Base-by-base conservation (phyloP, 2,888 invertebrate genomes). In the Pediacus dermestoides region DNA sequence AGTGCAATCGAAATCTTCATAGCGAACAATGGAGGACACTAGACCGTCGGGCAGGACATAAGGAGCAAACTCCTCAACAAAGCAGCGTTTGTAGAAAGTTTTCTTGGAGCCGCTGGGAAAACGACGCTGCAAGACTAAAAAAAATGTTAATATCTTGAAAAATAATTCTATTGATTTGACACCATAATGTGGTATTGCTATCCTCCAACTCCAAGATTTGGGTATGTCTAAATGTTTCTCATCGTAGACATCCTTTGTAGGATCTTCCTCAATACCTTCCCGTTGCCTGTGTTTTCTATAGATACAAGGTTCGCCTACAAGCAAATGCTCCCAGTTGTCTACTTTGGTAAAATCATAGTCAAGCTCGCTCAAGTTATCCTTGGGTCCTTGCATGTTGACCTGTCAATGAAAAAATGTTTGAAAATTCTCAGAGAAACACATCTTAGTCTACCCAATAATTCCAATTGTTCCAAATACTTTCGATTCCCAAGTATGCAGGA, bases 391-490 rank as follows among this genome's bases (percentile, higher is more conserved):
- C 55, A 81, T 67, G 55, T 85, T 84, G 0, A 81, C 72, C 74
- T 74, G 44, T 26, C 45, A 42, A 36, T 12, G 26, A 36, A 7
- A 18, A 18, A 18, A 7, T 18, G 21, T 18, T 7, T 18, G 21
- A 7, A 18, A 7, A 18, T 18, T n/a, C n/a, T 18, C n/a, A 8
- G 16, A 18, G 8, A 18, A 18, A 18, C 8, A 18, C 21, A 8
- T 18, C 21, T 18, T 8, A 30, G 7, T 70, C 69, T 46, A 81
- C 82, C 74, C 87, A 90, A 65, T 88, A 93, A 68, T 95, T 94
- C 33, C 76, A 72, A 58, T 91, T 72, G 57, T 92, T 91, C 81
- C 93, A 95, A 33, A 93, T 68, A 49, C 85, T 83, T 59, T 94
- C 91, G 2, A 94, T 74, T 1, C 84, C 78, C 16, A 83, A 77